Conservation (phyloP, 2,797 vertebrate species). For the Chaetodon trifasciatus region DNA sequence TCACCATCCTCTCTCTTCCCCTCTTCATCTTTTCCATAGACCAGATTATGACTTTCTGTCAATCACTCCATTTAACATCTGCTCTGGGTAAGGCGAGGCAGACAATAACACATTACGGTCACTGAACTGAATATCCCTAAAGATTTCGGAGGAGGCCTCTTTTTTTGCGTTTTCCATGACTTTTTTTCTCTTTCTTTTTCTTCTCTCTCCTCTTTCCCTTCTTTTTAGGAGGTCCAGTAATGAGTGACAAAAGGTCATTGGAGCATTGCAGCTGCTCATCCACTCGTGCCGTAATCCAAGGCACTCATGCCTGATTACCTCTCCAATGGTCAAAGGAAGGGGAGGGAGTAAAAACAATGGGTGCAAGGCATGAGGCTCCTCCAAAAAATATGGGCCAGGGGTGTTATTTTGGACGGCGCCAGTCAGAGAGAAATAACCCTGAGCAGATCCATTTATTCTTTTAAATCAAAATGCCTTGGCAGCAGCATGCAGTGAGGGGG, state of each 20-base stretch:
- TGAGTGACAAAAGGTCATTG: constrained; percentile 87
- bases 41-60: constrained; percentile 80
- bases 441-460: constrained; percentile 81
- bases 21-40: constrained; percentile 52
- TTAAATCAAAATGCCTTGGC: constrained; percentile 78
- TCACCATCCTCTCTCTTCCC: neutral
- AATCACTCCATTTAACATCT: constrained; percentile 83
- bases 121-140: constrained; percentile 84
- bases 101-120: constrained; percentile 84
- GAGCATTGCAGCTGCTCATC: constrained; percentile 88
- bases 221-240: constrained; percentile 84
- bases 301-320: constrained; percentile 86
- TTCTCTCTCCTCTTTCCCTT: constrained; percentile 50
- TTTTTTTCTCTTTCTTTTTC: constrained; percentile 7
- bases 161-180: constrained; percentile 47
- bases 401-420: constrained; percentile 79
- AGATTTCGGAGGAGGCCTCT: constrained; percentile 78
- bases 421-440: constrained; percentile 81
- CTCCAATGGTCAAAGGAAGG: constrained; percentile 86
- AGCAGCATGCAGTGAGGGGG: constrained; percentile 65
- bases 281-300: constrained; percentile 85
- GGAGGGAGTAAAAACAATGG: constrained; percentile 84
- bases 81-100: constrained; percentile 75
- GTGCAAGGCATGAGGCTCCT: constrained; percentile 78
- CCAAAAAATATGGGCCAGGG: constrained; percentile 79